Evolutionary conservation across 2,113 vertebrate species (phyloP), one percentile per base, ranked within the genome.

Genomic region (Albula glossodonta): DNA sequence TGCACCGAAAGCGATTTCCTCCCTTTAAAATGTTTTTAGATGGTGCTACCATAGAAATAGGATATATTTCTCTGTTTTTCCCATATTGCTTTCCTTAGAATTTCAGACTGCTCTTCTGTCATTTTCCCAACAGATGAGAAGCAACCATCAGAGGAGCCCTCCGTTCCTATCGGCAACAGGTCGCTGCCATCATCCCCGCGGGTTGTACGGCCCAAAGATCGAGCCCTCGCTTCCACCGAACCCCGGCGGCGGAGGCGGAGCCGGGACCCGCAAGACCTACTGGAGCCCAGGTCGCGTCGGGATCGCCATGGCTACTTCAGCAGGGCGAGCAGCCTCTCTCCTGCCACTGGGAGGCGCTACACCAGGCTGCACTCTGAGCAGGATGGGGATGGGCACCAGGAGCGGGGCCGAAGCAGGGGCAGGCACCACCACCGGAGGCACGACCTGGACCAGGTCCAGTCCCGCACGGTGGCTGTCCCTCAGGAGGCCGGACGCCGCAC

Each of bases 141-240:
- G 80, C 93, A 93, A 51, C 91, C 89, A 50, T 60, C 78, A 0
- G 25, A 87, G 0, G 92, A 93, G 4, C 77, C 15, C 15, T 41
- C 84, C 78, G 79, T 89, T 12, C 86, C 92, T 0, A 86, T 90
- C 57, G 87, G 92, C 31, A 89, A 83, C 50, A 91, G 83, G 13
- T 90, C 94, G 52, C 88, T 93, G 3, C 89, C 92, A 9, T 90
- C 92, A 3, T 94, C 96, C 51, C 92, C 94, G 51, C 96, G 89
- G 90, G 96, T 96, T 6, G 97, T 98, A 0, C 96, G 98, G 60
- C 98, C 97, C 2, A 99, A 99, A 91, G 96, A 97, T 83, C 97
- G 96, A 83, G 80, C 91, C 0, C 80, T 70, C 51, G 78, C 85
- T 52, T 90, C 92, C 52, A 78, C 92, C 2, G 90, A 91, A 1